phyloP scores from a whole-genome alignment of 2,113 vertebrate species.

The Thunnus maccoyii region DNA sequence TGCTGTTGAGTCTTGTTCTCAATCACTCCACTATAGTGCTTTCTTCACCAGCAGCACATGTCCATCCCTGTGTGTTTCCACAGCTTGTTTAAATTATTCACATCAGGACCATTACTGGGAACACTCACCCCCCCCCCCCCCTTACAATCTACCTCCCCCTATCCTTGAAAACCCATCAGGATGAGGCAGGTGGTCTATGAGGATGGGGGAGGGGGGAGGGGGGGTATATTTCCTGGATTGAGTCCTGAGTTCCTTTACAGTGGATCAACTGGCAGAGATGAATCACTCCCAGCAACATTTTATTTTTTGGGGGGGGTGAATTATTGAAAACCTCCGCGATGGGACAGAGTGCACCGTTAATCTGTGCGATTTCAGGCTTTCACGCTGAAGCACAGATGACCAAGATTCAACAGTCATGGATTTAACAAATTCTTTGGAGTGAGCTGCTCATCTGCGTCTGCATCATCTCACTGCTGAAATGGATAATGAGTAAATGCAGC shows the following conservation, averaged over 20 bases:
- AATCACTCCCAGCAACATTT: constrained; percentile 59
- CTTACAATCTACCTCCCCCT: constrained; percentile 48
- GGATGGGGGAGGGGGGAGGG: constrained; percentile 9
- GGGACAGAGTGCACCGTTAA: constrained; percentile 56
- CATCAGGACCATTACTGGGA: constrained; percentile 69
- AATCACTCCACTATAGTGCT: constrained; percentile 65
- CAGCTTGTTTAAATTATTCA: constrained; percentile 82
- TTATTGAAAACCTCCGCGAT: constrained; percentile 64
- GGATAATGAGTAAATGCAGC: constrained; percentile 16
- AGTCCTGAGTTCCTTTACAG: constrained; percentile 38
- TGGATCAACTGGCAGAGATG: constrained; percentile 30
- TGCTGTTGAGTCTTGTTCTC: constrained; percentile 49
- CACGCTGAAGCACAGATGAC: constrained; percentile 43
- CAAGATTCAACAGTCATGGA: constrained; percentile 36
- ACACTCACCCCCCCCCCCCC: constrained; percentile 15
- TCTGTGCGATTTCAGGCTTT: constrained; percentile 56
- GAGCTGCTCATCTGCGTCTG: constrained; percentile 28
- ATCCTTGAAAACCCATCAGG: constrained; percentile 64
- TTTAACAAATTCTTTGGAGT: constrained; percentile 10
- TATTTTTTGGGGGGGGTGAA: constrained; percentile 52
- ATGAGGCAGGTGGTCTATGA: constrained; percentile 60
- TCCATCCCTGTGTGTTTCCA: constrained; percentile 70
- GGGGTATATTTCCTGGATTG: constrained; percentile 29
- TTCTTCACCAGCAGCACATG: constrained; percentile 46
- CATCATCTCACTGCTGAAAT: constrained; percentile 7